phyloP scores from a whole-genome alignment of 2,113 vertebrate genomes.

The Athene noctua region DNA sequence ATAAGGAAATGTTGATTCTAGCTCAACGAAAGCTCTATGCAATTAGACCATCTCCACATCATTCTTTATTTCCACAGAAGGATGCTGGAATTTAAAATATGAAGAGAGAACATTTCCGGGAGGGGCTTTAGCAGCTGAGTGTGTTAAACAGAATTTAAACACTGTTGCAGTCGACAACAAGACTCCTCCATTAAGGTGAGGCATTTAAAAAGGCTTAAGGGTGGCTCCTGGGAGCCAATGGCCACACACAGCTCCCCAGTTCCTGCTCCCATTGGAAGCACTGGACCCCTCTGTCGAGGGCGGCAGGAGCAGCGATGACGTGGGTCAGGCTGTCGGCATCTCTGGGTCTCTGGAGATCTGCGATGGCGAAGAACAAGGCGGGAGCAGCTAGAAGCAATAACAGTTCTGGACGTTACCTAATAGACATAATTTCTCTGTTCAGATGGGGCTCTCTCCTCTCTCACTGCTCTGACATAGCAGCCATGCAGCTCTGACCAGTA shows the following conservation, averaged over 20 bases:
- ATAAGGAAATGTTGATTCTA: constrained; percentile 49
- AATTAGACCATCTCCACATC: constrained; percentile 37
- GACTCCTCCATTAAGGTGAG: not conserved
- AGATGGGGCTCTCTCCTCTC: not conserved
- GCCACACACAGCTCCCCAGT: not conserved
- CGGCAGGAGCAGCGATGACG: not conserved
- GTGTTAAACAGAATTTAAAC: not conserved
- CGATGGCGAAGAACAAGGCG: not conserved
- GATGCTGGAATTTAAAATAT: constrained; percentile 43
- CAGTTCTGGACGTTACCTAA: not conserved
- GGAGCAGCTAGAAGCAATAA: not conserved
- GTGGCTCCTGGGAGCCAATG: not conserved
- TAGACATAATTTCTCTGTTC: not conserved
- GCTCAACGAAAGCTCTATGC: constrained; percentile 6
- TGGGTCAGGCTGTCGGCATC: not conserved
- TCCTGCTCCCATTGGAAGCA: rapidly evolving
- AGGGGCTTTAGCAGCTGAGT: not conserved
- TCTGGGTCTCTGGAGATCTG: not conserved
- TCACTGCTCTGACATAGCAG: not conserved
- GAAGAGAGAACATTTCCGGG: not conserved
- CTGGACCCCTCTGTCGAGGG: not conserved
- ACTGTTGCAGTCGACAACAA: not conserved
- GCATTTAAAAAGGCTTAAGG: not conserved
- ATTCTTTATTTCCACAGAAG: constrained; percentile 13
- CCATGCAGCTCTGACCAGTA: not conserved